Base-by-base conservation (phyloP, 2,113 vertebrate genomes). In the Tyrannus savana region DNA sequence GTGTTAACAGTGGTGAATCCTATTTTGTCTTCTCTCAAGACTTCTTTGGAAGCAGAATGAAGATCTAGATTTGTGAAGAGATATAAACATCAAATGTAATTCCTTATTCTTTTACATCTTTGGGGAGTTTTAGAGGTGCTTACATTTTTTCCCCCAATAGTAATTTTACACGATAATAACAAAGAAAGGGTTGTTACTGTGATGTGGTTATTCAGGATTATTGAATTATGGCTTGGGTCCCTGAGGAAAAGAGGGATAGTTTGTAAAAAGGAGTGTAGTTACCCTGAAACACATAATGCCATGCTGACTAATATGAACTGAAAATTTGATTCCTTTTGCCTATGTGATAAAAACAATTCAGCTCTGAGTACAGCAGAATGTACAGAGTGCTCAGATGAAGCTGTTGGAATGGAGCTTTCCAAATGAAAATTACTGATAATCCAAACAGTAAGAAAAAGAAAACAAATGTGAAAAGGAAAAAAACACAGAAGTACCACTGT, bases 401-500 rank as follows among this genome's bases (percentile, higher is more conserved):
- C 14, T 83, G 28, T 27, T 55, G 24, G 22, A 79, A 41, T 1
- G 1, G 14, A 6, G 5, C 25, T 75, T 84, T 71, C 39, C 15
- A 16, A 90, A 76, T 46, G 8, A 37, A 76, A 86, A 19, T 47
- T 3, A 25, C 14, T 67, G 28, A 46, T 72, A 79, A 76, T 50
- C 16, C 10, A 60, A 68, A 44, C 67, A 66, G 30, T 24, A 75
- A 31, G 22, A 46, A 59, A 56, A 30, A 28, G 14, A 69, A 42
- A 13, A 14, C 44, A 72, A 67, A 62, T n/a, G n/a, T 0, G 0
- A 39, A 60, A 24, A 17, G 12, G 1, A 41, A 42, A 60, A 1
- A 1, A 1, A 0, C 6, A 30, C 22, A 33, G 6, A 90, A 58
- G 8, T 76, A 24, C 6, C 76, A 77, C n/a, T 52, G 19, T 50